Evolutionary conservation across 1,140 invertebrate species (phyloP), one percentile per base, ranked within the genome.

Genomic region (Ceratina calcarata): DNA sequence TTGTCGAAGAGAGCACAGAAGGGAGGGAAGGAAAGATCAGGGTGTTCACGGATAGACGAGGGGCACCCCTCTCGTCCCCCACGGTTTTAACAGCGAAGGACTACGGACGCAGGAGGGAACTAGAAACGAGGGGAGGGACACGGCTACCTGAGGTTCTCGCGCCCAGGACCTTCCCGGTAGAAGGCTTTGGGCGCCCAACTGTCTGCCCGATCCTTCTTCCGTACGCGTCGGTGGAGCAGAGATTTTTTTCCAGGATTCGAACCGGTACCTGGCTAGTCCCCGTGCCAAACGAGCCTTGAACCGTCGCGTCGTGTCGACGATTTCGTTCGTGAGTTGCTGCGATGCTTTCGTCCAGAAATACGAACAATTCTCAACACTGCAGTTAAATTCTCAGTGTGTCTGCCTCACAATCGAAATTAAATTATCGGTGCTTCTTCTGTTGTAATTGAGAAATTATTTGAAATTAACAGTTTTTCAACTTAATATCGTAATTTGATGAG

Each of bases 151-250:
- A 85, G 83, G 27, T 76, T 73, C 66, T 71, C 79, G 64, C 57
- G 68, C 57, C 57, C 57, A 75, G 65, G 49, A 78, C 70, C 72
- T 75, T 78, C 55, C 66, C 24, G 73, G 49, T 82, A 82, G 55
- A 71, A 60, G 37, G 68, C 58, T 74, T 76, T 55, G 84, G 85
- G 85, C 85, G 85, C 84, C 85, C 85, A 86, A 86, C 85, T 80
- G 85, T 86, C 85, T 86, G 80, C 81, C 37, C 80, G 80, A 73
- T 82, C 64, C 58, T 75, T 51, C 32, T 81, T 72, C 16, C 51
- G 58, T 73, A 72, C 70, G 83, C 80, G 83, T 85, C 83, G 83
- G 84, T 70, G 80, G 84, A 65, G 57, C 73, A 12, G 51, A 16
- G 78, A 85, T 77, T 78, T 74, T n/a, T 77, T 60, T 83, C 73